Percentiles rank a stretch among this genome's conserved stretches.
Conservation (phyloP, 1,140 invertebrate genomes). For the Diachasmimorpha longicaudata region DNA sequence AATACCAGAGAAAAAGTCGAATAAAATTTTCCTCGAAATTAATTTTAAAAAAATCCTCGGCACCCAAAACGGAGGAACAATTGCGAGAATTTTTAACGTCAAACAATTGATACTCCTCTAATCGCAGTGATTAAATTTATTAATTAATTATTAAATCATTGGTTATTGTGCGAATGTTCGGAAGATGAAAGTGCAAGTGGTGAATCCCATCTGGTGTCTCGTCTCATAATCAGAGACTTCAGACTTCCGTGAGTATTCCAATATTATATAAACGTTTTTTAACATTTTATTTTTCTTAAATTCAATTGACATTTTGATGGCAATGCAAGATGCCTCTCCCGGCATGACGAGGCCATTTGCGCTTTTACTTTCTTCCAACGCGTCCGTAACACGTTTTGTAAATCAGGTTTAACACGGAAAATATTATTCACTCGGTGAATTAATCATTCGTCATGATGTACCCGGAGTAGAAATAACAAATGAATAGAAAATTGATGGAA, state of each 20-base stretch:
- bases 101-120: too few relatives aligned
- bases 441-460: neutral
- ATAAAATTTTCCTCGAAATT: too few relatives aligned
- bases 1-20: neutral
- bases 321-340: neutral
- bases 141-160: too few relatives aligned
- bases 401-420: neutral
- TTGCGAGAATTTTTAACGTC: too few relatives aligned
- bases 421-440: neutral
- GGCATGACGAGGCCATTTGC: neutral
- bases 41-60: too few relatives aligned
- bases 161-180: too few relatives aligned
- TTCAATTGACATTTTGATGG: slow-evolving; percentile 5
- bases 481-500: neutral
- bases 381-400: neutral
- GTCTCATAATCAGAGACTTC: neutral
- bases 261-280: neutral
- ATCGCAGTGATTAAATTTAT: too few relatives aligned
- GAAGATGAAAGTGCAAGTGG: slow-evolving; percentile 5
- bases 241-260: neutral
- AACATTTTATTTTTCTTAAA: neutral
- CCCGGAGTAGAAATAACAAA: neutral
- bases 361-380: slow-evolving; percentile 5
- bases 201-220: neutral
- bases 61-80: too few relatives aligned